Conservation (phyloP, 2,797 vertebrate genomes). For the Paedocypris micromegethes region DNA sequence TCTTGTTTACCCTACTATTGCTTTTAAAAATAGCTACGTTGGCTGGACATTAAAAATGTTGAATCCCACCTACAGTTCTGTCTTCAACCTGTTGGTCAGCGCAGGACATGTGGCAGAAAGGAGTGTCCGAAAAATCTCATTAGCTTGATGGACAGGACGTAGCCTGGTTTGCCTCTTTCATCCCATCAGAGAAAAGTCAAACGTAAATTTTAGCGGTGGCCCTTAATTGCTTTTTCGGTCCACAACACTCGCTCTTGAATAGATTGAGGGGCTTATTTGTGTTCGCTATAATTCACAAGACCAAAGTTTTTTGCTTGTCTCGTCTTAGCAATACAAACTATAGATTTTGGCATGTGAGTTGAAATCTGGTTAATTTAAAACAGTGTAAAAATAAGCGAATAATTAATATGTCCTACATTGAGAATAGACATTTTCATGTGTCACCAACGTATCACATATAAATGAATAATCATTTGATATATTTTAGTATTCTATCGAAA, state of each 20-base stretch:
- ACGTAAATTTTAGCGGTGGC: constrained; percentile 67
- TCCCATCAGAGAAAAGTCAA: constrained; percentile 54
- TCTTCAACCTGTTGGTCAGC: constrained; percentile 44
- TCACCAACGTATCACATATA: no score
- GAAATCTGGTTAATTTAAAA: no score
- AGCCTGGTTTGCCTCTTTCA: constrained; percentile 49
- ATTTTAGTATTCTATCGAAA: no score
- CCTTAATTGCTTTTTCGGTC: constrained; percentile 78
- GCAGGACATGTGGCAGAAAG: constrained; percentile 58
- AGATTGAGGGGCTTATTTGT: constrained; percentile 38
- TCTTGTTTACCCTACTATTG: constrained; percentile 42
- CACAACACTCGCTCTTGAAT: constrained; percentile 62
- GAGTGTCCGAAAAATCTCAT: constrained; percentile 55
- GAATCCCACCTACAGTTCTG: constrained; percentile 44
- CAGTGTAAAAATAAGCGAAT: no score
- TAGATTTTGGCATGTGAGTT: no score
- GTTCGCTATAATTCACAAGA: constrained; percentile 8
- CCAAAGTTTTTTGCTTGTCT: no score
- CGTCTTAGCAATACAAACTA: no score
- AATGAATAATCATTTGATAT: no score
- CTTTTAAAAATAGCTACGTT: constrained; percentile 38
- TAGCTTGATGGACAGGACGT: constrained; percentile 71
- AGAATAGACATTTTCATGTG: no score
- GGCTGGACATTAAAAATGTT: constrained; percentile 36
- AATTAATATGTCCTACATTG: no score